These are phyloP conservation scores for Acholoe squamosa DNA, from an alignment of 2,888 invertebrate genomes.

Conservation along the genomic window DNA sequence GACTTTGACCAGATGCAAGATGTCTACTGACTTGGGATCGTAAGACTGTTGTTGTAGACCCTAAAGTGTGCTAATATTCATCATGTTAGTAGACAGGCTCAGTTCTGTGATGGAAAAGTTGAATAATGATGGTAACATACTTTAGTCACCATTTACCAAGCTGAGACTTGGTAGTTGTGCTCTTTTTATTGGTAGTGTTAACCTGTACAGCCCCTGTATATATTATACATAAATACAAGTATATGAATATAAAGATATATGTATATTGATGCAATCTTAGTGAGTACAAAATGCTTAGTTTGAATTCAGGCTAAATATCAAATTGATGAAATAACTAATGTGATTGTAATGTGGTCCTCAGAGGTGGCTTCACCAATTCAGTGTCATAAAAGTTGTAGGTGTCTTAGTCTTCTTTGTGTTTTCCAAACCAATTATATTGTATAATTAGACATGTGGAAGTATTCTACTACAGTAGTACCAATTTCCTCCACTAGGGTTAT, in stretches of 20 bases:
- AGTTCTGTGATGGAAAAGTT: conserved; percentile 10
- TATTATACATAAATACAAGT: not conserved
- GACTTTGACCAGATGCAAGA: not conserved
- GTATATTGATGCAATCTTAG: conserved; percentile 30
- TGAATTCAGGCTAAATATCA: not conserved
- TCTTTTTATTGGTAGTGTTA: not conserved
- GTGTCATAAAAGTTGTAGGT: not conserved
- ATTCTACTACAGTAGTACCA: not conserved
- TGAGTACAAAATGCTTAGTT: conserved; percentile 13
- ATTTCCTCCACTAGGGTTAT: not conserved
- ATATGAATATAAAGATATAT: conserved; percentile 37
- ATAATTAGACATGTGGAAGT: not conserved
- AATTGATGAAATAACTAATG: not conserved
- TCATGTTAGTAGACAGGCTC: not conserved
- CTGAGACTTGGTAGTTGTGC: not conserved
- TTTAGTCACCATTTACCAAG: conserved; percentile 3
- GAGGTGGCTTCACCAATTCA: not conserved
- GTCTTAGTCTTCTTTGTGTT: not conserved
- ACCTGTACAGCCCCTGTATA: conserved; percentile 24
- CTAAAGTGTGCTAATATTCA: not conserved
- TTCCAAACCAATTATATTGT: not conserved
- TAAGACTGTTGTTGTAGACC: not conserved
- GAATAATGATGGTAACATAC: not conserved
- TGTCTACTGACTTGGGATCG: not conserved
- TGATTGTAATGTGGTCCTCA: conserved; percentile 14